Percentiles rank a stretch among this genome's conserved stretches.
Evolutionary conservation across 2,113 vertebrate species (phyloP).

Genomic region (Phycodurus eques): DNA sequence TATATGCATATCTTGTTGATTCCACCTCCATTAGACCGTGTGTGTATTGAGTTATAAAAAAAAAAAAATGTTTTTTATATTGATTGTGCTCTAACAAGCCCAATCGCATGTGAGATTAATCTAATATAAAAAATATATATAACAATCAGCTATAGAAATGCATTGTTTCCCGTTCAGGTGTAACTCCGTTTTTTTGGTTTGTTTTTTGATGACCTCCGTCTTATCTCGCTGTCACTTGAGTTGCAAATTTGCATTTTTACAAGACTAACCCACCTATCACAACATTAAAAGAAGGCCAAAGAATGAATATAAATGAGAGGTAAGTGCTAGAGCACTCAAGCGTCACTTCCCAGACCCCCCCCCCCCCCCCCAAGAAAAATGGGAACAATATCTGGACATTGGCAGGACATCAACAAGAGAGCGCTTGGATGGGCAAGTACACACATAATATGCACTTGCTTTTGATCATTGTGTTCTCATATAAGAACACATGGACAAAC

Average conservation of each 20-base stretch:
- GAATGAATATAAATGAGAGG: neutral
- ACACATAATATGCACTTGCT: no score
- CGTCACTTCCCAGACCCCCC: neutral
- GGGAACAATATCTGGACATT: neutral
- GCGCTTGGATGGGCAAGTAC: no score
- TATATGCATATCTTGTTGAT: slow-evolving; percentile 14
- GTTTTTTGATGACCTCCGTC: neutral
- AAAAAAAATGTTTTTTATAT: neutral
- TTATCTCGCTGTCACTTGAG: neutral
- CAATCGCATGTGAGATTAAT: slow-evolving; percentile 1
- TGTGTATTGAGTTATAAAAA: neutral
- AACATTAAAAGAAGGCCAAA: neutral
- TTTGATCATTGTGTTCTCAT: no score
- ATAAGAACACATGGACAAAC: no score
- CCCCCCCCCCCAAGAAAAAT: neutral
- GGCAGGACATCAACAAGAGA: neutral
- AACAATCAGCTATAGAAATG: neutral
- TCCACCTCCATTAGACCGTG: neutral
- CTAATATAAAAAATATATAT: neutral
- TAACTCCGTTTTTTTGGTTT: neutral
- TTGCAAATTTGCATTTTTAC: slow-evolving; percentile 5
- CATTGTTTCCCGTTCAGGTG: neutral
- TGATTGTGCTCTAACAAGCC: slow-evolving; percentile 10
- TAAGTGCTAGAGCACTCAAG: neutral
- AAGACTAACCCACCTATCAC: neutral